These are phyloP conservation scores for Nebria brevicollis DNA, from an alignment of 2,888 invertebrate genomes.

Conservation along the genomic window DNA sequence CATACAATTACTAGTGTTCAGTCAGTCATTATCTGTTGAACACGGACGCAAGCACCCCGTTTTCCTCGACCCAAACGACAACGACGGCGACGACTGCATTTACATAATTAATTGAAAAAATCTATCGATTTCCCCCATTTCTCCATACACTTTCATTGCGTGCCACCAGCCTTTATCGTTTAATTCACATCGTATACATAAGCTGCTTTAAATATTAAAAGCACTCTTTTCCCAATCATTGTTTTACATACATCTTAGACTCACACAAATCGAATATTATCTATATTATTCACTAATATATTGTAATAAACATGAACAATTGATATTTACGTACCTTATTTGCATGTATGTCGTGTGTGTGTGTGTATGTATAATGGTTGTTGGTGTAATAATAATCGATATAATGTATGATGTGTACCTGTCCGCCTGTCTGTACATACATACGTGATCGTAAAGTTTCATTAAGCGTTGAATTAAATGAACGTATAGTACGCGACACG, in stretches of 20 bases:
- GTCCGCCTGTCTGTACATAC: no score
- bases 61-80: background rate
- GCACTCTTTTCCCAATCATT: background rate
- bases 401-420: no score
- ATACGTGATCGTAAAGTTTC: conserved; percentile 61
- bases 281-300: no score
- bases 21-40: conserved; percentile 52
- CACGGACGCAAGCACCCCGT: conserved; percentile 19
- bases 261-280: no score
- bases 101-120: conserved; percentile 13
- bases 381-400: no score
- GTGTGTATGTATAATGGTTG: no score
- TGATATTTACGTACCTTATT: no score
- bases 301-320: no score
- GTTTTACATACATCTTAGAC: background rate
- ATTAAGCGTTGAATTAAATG: conserved; percentile 63
- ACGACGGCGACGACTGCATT: background rate
- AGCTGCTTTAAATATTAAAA: background rate
- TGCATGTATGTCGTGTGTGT: no score
- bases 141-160: conserved; percentile 7
- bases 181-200: background rate
- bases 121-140: conserved; percentile 48
- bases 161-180: background rate
- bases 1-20: conserved; percentile 60
- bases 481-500: conserved; percentile 53